phyloP scores from a whole-genome alignment of 2,888 invertebrate species.

The Mythimna impura region DNA sequence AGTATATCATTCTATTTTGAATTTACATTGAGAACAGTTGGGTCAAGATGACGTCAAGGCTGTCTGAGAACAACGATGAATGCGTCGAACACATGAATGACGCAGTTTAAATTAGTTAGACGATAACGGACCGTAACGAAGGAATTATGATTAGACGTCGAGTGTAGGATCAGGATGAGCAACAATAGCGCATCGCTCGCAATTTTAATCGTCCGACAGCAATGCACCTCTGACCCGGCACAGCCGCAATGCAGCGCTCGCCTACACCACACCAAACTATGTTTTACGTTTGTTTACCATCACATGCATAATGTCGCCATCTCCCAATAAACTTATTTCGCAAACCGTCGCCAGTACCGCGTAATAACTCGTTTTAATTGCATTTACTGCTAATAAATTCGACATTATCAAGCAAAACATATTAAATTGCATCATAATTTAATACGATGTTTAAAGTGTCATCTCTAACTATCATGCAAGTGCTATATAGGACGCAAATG shows the following conservation, averaged over 20 bases:
- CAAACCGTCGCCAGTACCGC: conserved; percentile 55
- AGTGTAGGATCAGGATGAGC: conserved; percentile 39
- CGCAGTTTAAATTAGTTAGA: conserved; percentile 64
- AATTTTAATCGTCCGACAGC: conserved; percentile 76
- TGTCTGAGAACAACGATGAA: conserved; percentile 67
- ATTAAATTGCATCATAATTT: conserved; percentile 39
- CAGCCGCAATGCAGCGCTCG: conserved; percentile 84
- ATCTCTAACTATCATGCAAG: conserved; percentile 47
- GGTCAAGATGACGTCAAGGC: conserved; percentile 74
- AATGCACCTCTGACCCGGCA: conserved; percentile 82
- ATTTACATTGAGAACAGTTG: conserved; percentile 70
- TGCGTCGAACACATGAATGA: conserved; percentile 59
- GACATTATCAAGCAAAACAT: conserved; percentile 31
- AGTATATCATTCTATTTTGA: conserved; percentile 68
- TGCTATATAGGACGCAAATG: conserved; percentile 44
- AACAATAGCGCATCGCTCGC: conserved; percentile 70
- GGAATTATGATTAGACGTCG: conserved; percentile 46
- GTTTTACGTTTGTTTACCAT: conserved; percentile 77
- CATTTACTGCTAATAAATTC: conserved; percentile 43
- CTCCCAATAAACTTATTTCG: conserved; percentile 68
- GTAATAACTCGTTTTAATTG: conserved; percentile 59
- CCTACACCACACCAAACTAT: conserved; percentile 80
- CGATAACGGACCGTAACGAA: conserved; percentile 35
- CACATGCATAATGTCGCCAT: conserved; percentile 74
- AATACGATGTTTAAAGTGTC: conserved; percentile 35